A percentile compares a stretch with the other conserved stretches of the same genome.
phyloP scores from a whole-genome alignment of 2,113 vertebrate genomes.

The Hippoglossus stenolepis region DNA sequence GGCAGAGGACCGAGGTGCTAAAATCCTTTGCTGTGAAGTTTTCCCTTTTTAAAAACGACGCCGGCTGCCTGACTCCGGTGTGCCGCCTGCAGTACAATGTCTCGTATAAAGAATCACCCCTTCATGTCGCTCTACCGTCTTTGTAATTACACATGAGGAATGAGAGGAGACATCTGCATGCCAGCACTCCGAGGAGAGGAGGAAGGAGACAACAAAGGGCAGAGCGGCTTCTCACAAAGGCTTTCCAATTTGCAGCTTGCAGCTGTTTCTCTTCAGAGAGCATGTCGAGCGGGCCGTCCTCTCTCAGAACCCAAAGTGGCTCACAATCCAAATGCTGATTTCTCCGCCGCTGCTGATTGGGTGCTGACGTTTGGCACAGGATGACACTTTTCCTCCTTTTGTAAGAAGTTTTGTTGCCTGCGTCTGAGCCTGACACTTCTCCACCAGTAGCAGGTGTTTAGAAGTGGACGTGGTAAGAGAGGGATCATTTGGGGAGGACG shows the following conservation, averaged over 20 bases:
- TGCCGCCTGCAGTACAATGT: conserved; percentile 23
- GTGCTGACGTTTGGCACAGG: conserved; percentile 24
- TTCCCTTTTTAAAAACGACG: conserved; percentile 40
- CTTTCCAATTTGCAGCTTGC: conserved; percentile 70
- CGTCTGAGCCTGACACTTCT: conserved; percentile 15
- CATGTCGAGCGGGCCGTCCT: conserved; percentile 40
- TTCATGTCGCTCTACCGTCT: conserved; percentile 47
- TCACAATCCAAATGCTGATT: conserved; percentile 43
- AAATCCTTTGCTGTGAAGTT: conserved; percentile 39
- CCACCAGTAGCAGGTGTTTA: conserved; percentile 34
- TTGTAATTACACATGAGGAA: conserved; percentile 62
- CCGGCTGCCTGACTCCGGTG: conserved; percentile 34
- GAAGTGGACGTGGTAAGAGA: conserved; percentile 10
- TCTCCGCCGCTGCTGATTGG: conserved; percentile 28
- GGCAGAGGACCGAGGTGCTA: conserved; percentile 5
- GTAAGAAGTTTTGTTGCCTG: conserved; percentile 23
- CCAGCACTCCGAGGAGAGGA: conserved; percentile 59
- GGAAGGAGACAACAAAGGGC: conserved; percentile 71
- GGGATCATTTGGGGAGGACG: neutral
- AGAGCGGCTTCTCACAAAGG: conserved; percentile 50
- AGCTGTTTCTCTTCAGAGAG: conserved; percentile 72
- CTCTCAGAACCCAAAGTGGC: conserved; percentile 37
- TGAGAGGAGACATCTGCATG: conserved; percentile 71
- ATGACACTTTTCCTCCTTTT: conserved; percentile 37
- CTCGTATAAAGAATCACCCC: conserved; percentile 37